Base-by-base conservation (phyloP, 2,888 invertebrate genomes). In the Trichogramma dendrolimi region DNA sequence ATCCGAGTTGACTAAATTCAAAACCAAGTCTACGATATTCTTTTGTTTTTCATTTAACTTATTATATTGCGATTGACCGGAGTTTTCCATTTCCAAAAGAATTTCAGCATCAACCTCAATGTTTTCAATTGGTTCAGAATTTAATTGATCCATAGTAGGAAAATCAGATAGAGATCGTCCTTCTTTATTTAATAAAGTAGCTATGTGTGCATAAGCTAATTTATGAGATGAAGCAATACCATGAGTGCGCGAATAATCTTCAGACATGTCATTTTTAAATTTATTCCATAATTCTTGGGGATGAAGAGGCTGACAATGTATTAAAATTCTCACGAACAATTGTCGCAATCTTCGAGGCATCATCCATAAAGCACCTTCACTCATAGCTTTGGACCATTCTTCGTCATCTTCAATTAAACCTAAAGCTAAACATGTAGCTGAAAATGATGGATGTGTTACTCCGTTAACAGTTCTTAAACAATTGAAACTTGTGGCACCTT, bases 401-500 rank as follows among this genome's bases (percentile, higher is more conserved):
- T 55, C 55, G 53, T 65, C 65, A 53, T 63, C 40, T 58, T 65
- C 65, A 43, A 65, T 63, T 8, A 63, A 27, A 7, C 52, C 54
- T 52, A 57, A 55, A 39, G 54, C 55, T 51, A 62, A 42, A 50
- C 62, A 65, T 7, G 60, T 41, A n/a, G 44, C 58, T 38, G 53
- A 40, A 55, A 62, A 62, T 6, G 70, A 72, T 4, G 54, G 38
- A 58, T 65, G 67, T 6, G 64, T 43, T n/a, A 57, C 58, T 38
- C 69, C 71, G 55, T 73, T 60, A 6, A 71, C 67, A 4, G 71
- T 72, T 63, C 66, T 61, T 27, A 76, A 56, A 61, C 73, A 61
- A 58, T 71, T 60, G 63, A 69, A 76, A 63, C 67, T 70, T 47
- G 55, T 71, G 10, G 71, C 69, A 39, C 72, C 74, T 66, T 67